Evolutionary conservation across 2,797 vertebrate species (phyloP).

Genomic region (Pseudochirops cupreus): DNA sequence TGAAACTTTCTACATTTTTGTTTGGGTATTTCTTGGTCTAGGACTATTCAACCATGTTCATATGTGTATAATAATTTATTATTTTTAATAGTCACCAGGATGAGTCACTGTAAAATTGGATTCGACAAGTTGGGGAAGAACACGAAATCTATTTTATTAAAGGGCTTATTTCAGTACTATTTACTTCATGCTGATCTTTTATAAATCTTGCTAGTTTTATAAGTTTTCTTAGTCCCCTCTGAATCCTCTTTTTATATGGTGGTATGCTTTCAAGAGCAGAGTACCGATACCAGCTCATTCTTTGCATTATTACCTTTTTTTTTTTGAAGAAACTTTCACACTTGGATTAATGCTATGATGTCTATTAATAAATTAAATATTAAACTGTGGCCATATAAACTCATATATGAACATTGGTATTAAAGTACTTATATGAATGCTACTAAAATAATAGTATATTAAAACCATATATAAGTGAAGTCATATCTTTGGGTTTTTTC

Average conservation of each 20-base stretch:
- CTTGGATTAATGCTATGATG: neutral
- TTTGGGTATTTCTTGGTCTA: conserved; percentile 51
- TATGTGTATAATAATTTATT: conserved; percentile 43
- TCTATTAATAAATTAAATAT: neutral
- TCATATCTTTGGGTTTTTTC: neutral
- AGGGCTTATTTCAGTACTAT: conserved; percentile 58
- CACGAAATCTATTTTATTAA: conserved; percentile 60
- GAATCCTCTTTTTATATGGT: conserved; percentile 41
- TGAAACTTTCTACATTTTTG: conserved; percentile 30
- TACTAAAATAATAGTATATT: neutral
- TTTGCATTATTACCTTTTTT: neutral
- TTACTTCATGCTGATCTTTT: conserved; percentile 55
- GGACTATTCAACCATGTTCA: conserved; percentile 44
- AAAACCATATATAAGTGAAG: neutral
- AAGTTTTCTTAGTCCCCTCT: conserved; percentile 62
- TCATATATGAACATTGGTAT: neutral
- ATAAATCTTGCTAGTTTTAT: conserved; percentile 47
- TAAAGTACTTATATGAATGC: neutral
- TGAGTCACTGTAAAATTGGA: conserved; percentile 52
- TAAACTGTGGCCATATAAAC: neutral
- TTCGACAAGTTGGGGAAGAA: conserved; percentile 54
- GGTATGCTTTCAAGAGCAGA: conserved; percentile 36
- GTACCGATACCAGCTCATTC: conserved; percentile 18
- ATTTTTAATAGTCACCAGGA: conserved; percentile 50
- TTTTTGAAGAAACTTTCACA: neutral